These are phyloP conservation scores for Apomyelois bistriatella DNA, from an alignment of 2,888 invertebrate genomes.

Conservation along the genomic window DNA sequence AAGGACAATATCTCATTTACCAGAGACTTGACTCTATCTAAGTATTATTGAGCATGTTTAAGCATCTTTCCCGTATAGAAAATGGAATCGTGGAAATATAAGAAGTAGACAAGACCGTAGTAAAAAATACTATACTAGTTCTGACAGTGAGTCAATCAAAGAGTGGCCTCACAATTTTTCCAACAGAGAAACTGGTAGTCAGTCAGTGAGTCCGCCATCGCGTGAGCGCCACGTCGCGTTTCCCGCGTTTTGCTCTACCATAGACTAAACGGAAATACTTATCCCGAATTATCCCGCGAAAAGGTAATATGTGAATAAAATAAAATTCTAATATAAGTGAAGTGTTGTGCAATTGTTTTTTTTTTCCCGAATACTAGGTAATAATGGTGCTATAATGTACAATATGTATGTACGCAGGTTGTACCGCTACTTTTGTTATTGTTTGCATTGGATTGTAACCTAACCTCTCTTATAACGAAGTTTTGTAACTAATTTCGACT, in stretches of 20 bases:
- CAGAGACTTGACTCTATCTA: too few species aligned
- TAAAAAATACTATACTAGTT: too few species aligned
- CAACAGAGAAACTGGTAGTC: not conserved
- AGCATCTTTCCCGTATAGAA: too few species aligned
- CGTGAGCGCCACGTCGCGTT: conserved; percentile 50
- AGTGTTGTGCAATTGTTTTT: not conserved
- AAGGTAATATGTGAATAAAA: conserved; percentile 44
- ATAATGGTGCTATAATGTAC: not conserved
- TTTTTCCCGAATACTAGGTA: not conserved
- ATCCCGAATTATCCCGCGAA: conserved; percentile 51
- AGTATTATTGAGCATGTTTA: too few species aligned
- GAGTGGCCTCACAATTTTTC: not conserved
- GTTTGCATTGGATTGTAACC: conserved; percentile 36
- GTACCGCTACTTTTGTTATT: conserved; percentile 39
- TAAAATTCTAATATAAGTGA: conserved; percentile 21
- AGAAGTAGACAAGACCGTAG: too few species aligned
- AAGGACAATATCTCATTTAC: too few species aligned
- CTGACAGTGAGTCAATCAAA: too few species aligned
- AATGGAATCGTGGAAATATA: too few species aligned
- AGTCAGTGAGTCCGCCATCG: conserved; percentile 49
- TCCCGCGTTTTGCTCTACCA: conserved; percentile 44
- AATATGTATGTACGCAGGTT: conserved; percentile 23
- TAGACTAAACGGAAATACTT: conserved; percentile 39
- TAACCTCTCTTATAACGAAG: conserved; percentile 20
- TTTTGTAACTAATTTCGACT: too few species aligned